Conservation (phyloP, 2,888 invertebrate species). For the Zygogramma bicolorata region DNA sequence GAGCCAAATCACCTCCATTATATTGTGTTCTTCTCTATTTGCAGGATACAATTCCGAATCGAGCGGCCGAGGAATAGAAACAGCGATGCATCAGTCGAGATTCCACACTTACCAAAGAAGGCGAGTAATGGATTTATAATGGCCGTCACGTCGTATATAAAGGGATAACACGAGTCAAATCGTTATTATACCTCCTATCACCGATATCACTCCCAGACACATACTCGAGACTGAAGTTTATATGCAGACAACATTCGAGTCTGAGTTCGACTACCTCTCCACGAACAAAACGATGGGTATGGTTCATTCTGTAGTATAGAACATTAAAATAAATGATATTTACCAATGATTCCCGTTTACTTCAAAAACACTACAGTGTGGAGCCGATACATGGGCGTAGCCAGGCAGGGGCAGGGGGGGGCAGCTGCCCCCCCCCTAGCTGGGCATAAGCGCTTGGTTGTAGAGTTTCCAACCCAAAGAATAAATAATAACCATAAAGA, state of each 20-base stretch:
- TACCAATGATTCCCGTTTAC: no score
- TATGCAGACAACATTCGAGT: not conserved
- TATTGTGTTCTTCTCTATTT: slow-evolving; percentile 1
- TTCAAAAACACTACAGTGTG: no score
- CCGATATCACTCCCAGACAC: not conserved
- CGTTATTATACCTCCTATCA: not conserved
- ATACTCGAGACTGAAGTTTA: not conserved
- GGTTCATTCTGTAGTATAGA: no score
- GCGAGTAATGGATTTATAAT: slow-evolving; percentile 44
- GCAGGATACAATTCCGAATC: not conserved
- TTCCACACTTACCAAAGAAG: slow-evolving; percentile 34
- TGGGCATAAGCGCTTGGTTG: no score
- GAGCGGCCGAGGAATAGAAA: not conserved
- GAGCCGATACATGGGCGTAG: no score
- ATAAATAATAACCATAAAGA: no score
- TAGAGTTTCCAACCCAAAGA: no score
- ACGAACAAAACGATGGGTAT: no score
- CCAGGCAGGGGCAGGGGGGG: no score
- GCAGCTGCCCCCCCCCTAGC: no score
- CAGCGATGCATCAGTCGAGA: slow-evolving; percentile 30
- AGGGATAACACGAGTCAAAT: not conserved
- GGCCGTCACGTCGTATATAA: slow-evolving; percentile 25
- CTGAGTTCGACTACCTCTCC: not conserved
- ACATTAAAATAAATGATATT: no score
- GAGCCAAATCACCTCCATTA: not conserved